Evolutionary conservation across 2,888 invertebrate species (phyloP).

Genomic region (Phragmatobia fuliginosa): DNA sequence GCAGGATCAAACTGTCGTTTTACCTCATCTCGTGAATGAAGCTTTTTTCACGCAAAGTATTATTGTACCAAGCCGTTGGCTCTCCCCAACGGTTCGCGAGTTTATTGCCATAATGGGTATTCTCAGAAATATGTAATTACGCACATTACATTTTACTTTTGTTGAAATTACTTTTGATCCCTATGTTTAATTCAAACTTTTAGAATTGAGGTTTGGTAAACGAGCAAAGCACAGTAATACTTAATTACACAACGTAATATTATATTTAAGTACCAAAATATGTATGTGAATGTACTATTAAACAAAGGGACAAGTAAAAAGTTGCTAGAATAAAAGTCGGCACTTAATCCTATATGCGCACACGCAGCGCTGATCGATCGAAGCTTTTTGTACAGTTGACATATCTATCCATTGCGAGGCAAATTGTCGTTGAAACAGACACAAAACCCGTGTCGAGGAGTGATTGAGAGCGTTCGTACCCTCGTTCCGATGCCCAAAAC

Average conservation of each 20-base stretch:
- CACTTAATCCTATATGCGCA: conserved; percentile 62
- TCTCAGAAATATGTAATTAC: conserved; percentile 63
- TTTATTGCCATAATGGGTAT: conserved; percentile 44
- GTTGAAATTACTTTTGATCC: background rate
- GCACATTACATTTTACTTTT: conserved; percentile 57
- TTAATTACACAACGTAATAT: background rate
- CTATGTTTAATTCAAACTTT: background rate
- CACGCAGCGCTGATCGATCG: conserved; percentile 80
- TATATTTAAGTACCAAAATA: background rate
- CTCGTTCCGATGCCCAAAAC: conserved; percentile 55
- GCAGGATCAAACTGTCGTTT: conserved; percentile 27
- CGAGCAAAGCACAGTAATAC: background rate
- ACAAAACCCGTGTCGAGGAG: conserved; percentile 72
- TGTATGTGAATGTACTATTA: background rate
- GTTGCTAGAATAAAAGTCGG: background rate
- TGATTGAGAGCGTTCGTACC: conserved; percentile 75
- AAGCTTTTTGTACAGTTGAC: conserved; percentile 84
- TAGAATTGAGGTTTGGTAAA: background rate
- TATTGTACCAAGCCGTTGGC: conserved; percentile 59
- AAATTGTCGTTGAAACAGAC: conserved; percentile 74
- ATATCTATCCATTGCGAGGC: conserved; percentile 82
- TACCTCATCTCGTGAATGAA: conserved; percentile 50
- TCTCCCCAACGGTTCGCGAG: conserved; percentile 45
- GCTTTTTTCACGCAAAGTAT: conserved; percentile 53
- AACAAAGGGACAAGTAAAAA: background rate